phyloP scores from a whole-genome alignment of 1,140 invertebrate species.

The Bombus sibiricus region DNA sequence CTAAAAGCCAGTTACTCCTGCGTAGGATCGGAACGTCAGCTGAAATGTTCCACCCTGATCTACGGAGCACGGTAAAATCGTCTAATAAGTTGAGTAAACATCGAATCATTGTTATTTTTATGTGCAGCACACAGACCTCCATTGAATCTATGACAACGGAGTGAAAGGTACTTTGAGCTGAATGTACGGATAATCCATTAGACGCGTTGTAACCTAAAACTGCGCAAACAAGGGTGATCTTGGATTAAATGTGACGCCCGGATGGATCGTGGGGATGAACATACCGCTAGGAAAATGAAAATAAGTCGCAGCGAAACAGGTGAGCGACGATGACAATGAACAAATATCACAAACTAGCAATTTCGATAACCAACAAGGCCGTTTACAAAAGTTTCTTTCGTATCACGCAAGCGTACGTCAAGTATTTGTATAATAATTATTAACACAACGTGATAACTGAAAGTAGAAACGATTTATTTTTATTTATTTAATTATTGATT shows the following conservation, averaged over 20 bases:
- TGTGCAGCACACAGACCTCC: slow-evolving; percentile 60
- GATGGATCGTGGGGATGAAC: slow-evolving; percentile 47
- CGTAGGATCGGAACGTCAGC: slow-evolving; percentile 26
- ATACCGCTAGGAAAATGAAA: slow-evolving; percentile 27
- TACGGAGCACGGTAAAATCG: slow-evolving; percentile 61
- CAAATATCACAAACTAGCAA: neutral
- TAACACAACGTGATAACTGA: neutral
- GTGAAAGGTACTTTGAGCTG: slow-evolving; percentile 64
- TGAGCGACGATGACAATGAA: slow-evolving; percentile 47
- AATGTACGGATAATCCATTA: slow-evolving; percentile 81
- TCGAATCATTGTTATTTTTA: slow-evolving; percentile 78
- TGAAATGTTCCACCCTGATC: slow-evolving; percentile 32
- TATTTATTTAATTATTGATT: too few relatives aligned
- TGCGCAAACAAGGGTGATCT: slow-evolving; percentile 79
- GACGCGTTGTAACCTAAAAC: slow-evolving; percentile 81
- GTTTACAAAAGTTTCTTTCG: neutral
- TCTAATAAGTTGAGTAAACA: slow-evolving; percentile 79
- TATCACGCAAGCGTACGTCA: too few relatives aligned
- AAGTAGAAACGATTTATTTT: neutral
- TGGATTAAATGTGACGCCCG: slow-evolving; percentile 78
- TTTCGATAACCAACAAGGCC: neutral
- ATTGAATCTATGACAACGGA: slow-evolving; percentile 56
- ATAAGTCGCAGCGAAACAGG: slow-evolving; percentile 59
- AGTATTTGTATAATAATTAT: neutral
- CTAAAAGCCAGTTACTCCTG: neutral